Evolutionary conservation across 2,797 vertebrate species (phyloP), one percentile per base, ranked within the genome.

Genomic region (Cheracebus regulus): DNA sequence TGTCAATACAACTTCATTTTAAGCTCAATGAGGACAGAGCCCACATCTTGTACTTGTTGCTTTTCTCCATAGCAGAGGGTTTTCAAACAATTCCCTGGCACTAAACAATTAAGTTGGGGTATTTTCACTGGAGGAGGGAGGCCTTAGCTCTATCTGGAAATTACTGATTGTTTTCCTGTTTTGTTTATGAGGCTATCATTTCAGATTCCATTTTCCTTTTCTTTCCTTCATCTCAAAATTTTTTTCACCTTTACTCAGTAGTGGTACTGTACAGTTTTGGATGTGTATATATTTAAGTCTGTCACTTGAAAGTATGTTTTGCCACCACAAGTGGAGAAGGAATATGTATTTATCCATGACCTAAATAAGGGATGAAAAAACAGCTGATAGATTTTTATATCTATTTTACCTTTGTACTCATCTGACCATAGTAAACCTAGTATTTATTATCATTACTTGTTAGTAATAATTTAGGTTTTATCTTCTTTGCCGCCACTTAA

Each of bases 201-300:
- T 97, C 41, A 85, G 76, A 90, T 70, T 90, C 33, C 7, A 20
- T 85, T 97, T 97, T 88, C 44, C 41, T 76, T 81, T 97, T 85
- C 4, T 39, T 39, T 39, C 48, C 95, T 96, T 94, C 33, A 83
- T 80, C 44, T 92, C 15, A 22, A 55, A 92, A 70, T 28, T 41
- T 92, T 58, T 90, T 87, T 95, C 67, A 15, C 79, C 36, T 82
- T 92, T 2, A 17, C 52, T 33, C 33, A 61, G 2, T 76, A 75
- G 41, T 82, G 36, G 11, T 44, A 91, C 57, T 81, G 0, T 73
- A 26, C 20, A 52, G 30, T 61, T 90, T 90, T 75, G 67, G 39
- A 79, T 57, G 1, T 95, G 58, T 30, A 30, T 95, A 28, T 80
- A 81, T 91, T 92, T 52, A 87, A 36, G 36, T 9, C 48, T 97